phyloP scores from a whole-genome alignment of 2,797 vertebrate species.

The Glyptemys insculpta region DNA sequence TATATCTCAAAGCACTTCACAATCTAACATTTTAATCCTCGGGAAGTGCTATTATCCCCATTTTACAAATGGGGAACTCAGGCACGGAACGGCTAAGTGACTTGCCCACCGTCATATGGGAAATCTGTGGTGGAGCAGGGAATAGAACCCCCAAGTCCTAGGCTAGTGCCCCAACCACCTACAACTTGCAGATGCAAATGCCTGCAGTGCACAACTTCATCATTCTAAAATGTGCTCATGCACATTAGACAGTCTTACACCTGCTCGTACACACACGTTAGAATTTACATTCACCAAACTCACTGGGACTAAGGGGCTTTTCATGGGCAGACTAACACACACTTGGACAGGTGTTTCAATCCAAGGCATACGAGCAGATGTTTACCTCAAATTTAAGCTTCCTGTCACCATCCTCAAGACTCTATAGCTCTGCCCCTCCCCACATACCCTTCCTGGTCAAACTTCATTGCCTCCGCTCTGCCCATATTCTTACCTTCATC shows the following conservation, averaged over 20 bases:
- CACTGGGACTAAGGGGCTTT: slow-evolving; percentile 11
- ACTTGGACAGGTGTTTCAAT: slow-evolving; percentile 49
- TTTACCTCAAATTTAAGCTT: slow-evolving; percentile 50
- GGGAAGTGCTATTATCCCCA: not conserved
- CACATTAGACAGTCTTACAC: not conserved
- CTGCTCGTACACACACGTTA: not conserved
- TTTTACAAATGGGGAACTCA: not conserved
- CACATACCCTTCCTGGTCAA: not conserved
- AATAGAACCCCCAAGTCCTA: not conserved
- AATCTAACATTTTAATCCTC: not conserved
- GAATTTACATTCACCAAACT: not conserved
- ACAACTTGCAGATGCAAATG: slow-evolving; percentile 44
- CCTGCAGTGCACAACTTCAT: slow-evolving; percentile 19
- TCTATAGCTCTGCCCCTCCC: slow-evolving; percentile 22
- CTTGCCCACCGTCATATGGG: not conserved
- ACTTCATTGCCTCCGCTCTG: not conserved
- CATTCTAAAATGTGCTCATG: not conserved
- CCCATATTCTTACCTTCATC: not conserved
- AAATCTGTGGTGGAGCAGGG: not conserved
- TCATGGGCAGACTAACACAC: not conserved
- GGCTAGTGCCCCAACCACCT: slow-evolving; percentile 7
- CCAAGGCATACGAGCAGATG: slow-evolving; percentile 55
- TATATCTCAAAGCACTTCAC: not conserved
- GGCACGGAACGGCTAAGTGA: not conserved
- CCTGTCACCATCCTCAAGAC: slow-evolving; percentile 41